Conservation (phyloP, 2,113 vertebrate species). For the Trochalopteron elliotii region DNA sequence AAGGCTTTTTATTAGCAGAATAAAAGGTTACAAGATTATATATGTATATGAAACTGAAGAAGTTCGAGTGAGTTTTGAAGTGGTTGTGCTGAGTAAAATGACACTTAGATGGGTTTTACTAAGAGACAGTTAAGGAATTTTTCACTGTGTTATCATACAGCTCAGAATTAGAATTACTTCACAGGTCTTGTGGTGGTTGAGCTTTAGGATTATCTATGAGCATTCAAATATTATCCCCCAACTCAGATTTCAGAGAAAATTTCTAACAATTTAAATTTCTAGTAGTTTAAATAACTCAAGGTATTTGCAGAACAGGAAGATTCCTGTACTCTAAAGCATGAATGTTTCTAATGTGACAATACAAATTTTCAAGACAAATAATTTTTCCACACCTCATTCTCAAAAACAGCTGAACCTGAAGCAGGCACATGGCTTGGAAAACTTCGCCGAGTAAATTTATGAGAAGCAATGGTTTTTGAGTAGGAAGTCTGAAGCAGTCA, state of each 20-base stretch:
- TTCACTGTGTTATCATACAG: background rate
- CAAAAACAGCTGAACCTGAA: background rate
- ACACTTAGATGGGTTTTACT: background rate
- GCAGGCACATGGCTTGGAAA: background rate
- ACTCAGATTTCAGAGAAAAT: background rate
- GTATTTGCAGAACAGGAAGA: background rate
- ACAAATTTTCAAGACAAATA: background rate
- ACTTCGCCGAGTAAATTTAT: background rate
- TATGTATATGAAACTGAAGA: background rate
- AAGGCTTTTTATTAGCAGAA: background rate
- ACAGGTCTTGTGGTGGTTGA: background rate
- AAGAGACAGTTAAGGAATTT: background rate
- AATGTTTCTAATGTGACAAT: background rate
- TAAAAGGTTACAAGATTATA: background rate
- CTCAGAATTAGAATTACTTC: background rate
- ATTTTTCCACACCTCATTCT: background rate
- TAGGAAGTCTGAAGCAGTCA: background rate
- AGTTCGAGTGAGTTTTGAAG: background rate
- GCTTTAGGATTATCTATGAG: background rate
- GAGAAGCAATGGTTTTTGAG: background rate
- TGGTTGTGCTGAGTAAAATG: background rate
- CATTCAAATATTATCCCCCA: background rate
- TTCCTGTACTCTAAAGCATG: background rate
- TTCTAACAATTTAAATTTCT: too few relatives aligned
- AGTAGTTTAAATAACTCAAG: too few relatives aligned